Base-by-base conservation (phyloP, 2,113 vertebrate genomes). In the Megaleporinus macrocephalus region DNA sequence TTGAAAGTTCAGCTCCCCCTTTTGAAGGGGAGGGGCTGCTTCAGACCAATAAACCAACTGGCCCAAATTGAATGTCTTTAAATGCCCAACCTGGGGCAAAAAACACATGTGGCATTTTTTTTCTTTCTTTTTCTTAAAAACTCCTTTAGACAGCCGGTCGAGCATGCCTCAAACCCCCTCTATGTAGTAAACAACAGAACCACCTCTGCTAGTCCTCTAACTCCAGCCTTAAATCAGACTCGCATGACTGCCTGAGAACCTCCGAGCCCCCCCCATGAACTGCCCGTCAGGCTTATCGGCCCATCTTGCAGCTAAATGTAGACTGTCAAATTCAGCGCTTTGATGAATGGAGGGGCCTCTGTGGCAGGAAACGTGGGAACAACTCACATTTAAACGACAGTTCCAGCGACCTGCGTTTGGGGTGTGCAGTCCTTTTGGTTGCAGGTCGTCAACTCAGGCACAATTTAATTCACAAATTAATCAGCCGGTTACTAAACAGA, bases 301-400 rank as follows among this genome's bases (percentile, higher is more conserved):
- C 85, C 82, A 91, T 93, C 89, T 88, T 82, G 70, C 63, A 14
- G 61, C 63, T 29, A 89, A 89, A 36, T 78, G 79, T 83, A 90
- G 87, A 91, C 81, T 91, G 88, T 87, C 87, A 85, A 83, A 86
- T 88, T 76, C 70, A 6, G 83, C 69, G 27, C 87, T 92, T 88
- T 93, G 89, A 92, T 91, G 89, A 87, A 86, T 89, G 87, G 81
- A 86, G 81, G 87, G 89, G 87, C 69, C 78, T 49, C 82, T 90
- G 88, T 82, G 83, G 86, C 86, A 81, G 89, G 88, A 90, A 93
- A 92, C 91, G 91, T 91, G 85, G 90, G 87, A 89, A 89, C 91
- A 87, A 89, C 81, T 88, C 84, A 85, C 82, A 89, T 91, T 81
- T 86, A 76, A 77, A 85, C 83, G 88, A 89, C 87, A 87, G 87